Base-by-base conservation (phyloP, 2,888 invertebrate species). In the Sarcophaga carnaria region DNA sequence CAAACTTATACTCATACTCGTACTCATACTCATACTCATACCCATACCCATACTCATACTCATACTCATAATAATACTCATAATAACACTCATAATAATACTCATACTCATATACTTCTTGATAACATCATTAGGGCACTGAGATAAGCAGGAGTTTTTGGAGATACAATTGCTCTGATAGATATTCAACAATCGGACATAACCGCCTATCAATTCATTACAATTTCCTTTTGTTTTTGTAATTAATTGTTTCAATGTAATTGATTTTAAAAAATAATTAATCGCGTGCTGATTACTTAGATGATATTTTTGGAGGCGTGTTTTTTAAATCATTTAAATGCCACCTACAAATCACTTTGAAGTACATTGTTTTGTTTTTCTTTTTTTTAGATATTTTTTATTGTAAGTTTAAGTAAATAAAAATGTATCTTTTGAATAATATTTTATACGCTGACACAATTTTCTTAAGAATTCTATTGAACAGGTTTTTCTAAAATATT, bases 211-310 rank as follows among this genome's bases (percentile, higher is more conserved):
- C 10, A 37, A 37, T 37, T 37, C 37, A 37, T 37, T 37, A 37
- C 37, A 37, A 37, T 37, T 37, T 37, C 37, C 37, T 37, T 37
- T 37, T 37, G 37, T 37, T 37, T 37, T 37, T 37, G 37, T 37
- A 37, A 37, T 37, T 37, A 4, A 54, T 54, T 54, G 54, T 69
- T 81, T 66, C 45, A 62, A 69, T 47, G 67, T 80, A 72, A 79
- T 79, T 72, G 64, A 82, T 86, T 86, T 86, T 86, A 74, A 81
- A 79, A 81, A 75, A 70, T 72, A 86, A 86, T 83, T 72, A 82
- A 69, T 80, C 83, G 86, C 82, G 76, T 86, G 86, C 80, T 86
- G 67, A 66, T 75, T 45, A 62, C 71, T 70, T 83, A 81, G 75
- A 69, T 69, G 63, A 70, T 47, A 62, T 45, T 25, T 5, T 75